Percentiles rank a stretch among this genome's conserved stretches.
phyloP scores from a whole-genome alignment of 2,797 vertebrate species.

The Parauchenoglanis punctatus region DNA sequence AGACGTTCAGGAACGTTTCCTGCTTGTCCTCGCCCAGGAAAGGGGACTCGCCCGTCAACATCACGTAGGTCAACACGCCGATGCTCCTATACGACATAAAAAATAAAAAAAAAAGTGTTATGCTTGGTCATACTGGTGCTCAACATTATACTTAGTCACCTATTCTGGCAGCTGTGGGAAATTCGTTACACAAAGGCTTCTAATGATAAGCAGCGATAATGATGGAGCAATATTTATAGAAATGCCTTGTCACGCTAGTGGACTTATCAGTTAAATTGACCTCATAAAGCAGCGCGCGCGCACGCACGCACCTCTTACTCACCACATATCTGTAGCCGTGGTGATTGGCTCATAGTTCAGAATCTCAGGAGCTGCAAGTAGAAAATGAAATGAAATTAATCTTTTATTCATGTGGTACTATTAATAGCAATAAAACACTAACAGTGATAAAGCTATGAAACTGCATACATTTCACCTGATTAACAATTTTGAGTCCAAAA shows the following conservation, averaged over 20 bases:
- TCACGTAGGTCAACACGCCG: constrained; percentile 79
- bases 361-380: constrained; percentile 79
- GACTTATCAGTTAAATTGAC: constrained; percentile 12
- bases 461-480: not conserved
- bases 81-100: constrained; percentile 70
- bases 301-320: constrained; percentile 57
- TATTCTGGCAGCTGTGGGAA: not conserved
- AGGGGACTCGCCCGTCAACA: constrained; percentile 83
- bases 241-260: not conserved
- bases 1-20: constrained; percentile 84
- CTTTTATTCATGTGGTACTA: constrained; percentile 41
- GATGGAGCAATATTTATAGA: constrained; percentile 18
- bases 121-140: not conserved
- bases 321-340: constrained; percentile 87
- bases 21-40: constrained; percentile 81
- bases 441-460: not conserved
- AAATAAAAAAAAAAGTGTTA: not conserved
- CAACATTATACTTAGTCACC: not conserved
- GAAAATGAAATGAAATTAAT: not conserved
- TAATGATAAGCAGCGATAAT: constrained; percentile 9
- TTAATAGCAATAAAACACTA: not conserved
- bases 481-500: not conserved
- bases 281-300: constrained; percentile 22
- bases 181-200: not conserved
- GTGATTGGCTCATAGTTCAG: constrained; percentile 83